Evolutionary conservation across 1,140 invertebrate species (phyloP).

Genomic region (Drosophila sechellia): DNA sequence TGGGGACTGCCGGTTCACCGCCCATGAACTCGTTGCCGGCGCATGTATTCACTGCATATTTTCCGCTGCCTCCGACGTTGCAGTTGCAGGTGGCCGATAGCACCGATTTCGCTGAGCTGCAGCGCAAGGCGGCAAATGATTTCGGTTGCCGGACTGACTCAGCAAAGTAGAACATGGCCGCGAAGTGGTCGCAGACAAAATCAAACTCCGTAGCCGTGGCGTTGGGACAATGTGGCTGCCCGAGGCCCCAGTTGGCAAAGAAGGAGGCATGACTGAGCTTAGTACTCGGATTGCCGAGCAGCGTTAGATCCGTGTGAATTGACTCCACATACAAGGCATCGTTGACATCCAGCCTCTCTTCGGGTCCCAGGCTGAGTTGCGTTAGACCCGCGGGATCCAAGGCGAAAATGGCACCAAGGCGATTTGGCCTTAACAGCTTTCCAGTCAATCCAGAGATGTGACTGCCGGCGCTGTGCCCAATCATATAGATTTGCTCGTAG

Average conservation of each 20-base stretch:
- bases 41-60: conserved; percentile 23
- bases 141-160: conserved; percentile 67
- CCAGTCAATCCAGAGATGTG: conserved; percentile 85
- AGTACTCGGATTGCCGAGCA: conserved; percentile 86
- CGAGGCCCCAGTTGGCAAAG: conserved; percentile 88
- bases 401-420: conserved; percentile 83
- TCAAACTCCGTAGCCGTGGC: conserved; percentile 77
- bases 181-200: conserved; percentile 76
- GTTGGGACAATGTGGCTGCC: conserved; percentile 89
- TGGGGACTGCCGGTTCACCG: conserved; percentile 73
- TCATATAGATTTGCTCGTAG: conserved; percentile 77
- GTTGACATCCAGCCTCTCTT: conserved; percentile 85
- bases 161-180: conserved; percentile 75
- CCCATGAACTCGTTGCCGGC: conserved; percentile 66
- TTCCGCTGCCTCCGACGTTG: conserved; percentile 6
- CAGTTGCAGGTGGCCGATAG: conserved; percentile 50
- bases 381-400: conserved; percentile 86
- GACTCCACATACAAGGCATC: conserved; percentile 90
- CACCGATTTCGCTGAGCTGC: conserved; percentile 33
- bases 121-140: conserved; percentile 61
- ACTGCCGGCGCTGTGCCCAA: conserved; percentile 86
- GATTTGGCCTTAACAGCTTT: conserved; percentile 62
- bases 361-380: conserved; percentile 70
- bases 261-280: conserved; percentile 89
- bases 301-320: conserved; percentile 89